Evolutionary conservation across 2,113 vertebrate genomes (phyloP), one percentile per base, ranked within the genome.

Genomic region (Grus americana): DNA sequence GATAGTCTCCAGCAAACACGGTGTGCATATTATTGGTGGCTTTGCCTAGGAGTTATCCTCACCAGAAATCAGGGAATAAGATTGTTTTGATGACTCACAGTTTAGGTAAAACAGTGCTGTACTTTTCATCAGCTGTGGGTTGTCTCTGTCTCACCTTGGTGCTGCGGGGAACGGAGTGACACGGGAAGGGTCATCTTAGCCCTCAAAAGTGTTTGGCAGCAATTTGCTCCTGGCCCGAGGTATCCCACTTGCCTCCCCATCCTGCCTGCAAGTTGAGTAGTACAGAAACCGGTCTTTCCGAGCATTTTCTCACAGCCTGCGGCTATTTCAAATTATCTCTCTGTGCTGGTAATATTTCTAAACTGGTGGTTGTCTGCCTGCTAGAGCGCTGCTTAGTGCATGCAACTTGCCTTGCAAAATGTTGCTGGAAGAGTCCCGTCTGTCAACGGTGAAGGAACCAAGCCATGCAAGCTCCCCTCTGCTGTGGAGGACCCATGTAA

Each of bases 91-190:
- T 47, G 82, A 79, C n/a, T 91, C 79, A 34, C 18, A 29, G 29
- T 7, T 63, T 50, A 65, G 63, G 30, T 74, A 82, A 79, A 88
- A 79, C 7, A 7, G 2, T 15, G 15, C 8, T 88, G 71, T 14
- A 23, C 23, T 42, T 78, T 59, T 58, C 47, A 34, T 57, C 66
- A 61, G 14, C 47, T 58, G 15, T 50, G 8, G 0, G 20, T 26
- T 81, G 34, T 46, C 52, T 87, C 30, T 62, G 42, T 86, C 44
- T 72, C 0, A 0, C 15, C 40, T 47, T 40, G 70, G 26, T 87
- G 47, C 22, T 88, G n/a, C 0, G 0, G 9, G 34, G 30, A 58
- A 16, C 0, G 0, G 36, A 61, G 30, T 44, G 29, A 36, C 13
- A 18, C 7, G 5, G n/a, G 42, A 88, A 79, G n/a, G 34, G 55